Evolutionary conservation across 2,797 vertebrate genomes (phyloP).

Genomic region (Orestias chungarensis): DNA sequence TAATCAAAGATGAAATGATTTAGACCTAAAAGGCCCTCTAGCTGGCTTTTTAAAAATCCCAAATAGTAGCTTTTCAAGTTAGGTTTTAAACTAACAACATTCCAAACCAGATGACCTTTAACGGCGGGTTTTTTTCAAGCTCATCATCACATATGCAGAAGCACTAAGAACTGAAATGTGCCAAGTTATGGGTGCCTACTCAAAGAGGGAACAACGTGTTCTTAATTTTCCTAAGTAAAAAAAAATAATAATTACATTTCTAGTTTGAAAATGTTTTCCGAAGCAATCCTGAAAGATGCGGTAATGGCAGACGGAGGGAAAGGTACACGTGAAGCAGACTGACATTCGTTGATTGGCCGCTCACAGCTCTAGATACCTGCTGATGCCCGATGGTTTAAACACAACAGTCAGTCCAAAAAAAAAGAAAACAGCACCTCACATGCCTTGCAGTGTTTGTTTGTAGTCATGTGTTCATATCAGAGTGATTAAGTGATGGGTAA

Average conservation of each 20-base stretch:
- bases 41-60: neutral
- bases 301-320: neutral
- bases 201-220: neutral
- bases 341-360: conserved; percentile 22
- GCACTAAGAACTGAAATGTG: neutral
- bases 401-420: conserved; percentile 38
- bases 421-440: conserved; percentile 34
- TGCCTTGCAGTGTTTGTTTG: neutral
- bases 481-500: conserved; percentile 9
- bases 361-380: conserved; percentile 23
- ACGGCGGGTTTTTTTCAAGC: neutral
- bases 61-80: neutral
- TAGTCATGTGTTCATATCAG: neutral
- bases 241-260: neutral
- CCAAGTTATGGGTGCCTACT: neutral
- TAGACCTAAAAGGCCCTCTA: neutral
- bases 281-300: no score
- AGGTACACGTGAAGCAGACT: conserved; percentile 14
- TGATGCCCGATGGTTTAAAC: conserved; percentile 32
- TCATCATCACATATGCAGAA: neutral
- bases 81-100: neutral
- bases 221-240: conserved; percentile 5
- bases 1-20: neutral
- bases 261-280: neutral
- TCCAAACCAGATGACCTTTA: neutral